A percentile compares a stretch with the other conserved stretches of the same genome.
phyloP scores from a whole-genome alignment of 2,797 vertebrate species.

The Enteromius trimaculatus region DNA sequence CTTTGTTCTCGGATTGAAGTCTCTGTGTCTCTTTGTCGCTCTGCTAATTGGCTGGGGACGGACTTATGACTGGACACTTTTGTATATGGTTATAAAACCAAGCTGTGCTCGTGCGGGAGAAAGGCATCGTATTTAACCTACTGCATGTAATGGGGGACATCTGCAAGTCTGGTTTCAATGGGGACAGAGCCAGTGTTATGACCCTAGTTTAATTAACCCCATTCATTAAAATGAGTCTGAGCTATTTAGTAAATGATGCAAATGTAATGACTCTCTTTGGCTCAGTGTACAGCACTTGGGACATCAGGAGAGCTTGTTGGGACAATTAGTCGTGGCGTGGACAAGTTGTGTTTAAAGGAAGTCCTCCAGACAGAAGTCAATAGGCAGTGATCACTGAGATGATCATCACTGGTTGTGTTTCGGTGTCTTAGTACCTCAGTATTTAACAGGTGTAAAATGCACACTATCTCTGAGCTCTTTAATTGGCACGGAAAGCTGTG shows the following conservation, averaged over 20 bases:
- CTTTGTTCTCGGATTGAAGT: constrained; percentile 39
- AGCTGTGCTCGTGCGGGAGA: constrained; percentile 36
- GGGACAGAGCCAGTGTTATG: constrained; percentile 63
- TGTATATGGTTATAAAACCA: constrained; percentile 44
- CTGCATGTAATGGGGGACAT: constrained; percentile 50
- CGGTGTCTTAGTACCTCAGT: constrained; percentile 43
- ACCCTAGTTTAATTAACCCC: constrained; percentile 57
- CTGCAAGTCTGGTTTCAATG: constrained; percentile 63
- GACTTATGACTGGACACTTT: constrained; percentile 45
- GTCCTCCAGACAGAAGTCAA: constrained; percentile 71
- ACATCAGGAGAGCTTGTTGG: constrained; percentile 17
- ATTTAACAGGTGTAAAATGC: background rate
- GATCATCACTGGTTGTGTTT: background rate
- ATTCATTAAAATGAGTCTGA: constrained; percentile 56
- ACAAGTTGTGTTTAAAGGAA: constrained; percentile 65
- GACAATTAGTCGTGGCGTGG: background rate
- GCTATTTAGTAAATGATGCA: constrained; percentile 60
- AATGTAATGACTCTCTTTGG: constrained; percentile 22
- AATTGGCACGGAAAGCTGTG: constrained; percentile 31
- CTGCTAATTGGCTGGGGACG: constrained; percentile 34
- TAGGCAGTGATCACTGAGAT: constrained; percentile 33
- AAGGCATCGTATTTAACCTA: constrained; percentile 47
- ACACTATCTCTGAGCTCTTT: constrained; percentile 1
- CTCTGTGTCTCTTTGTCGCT: constrained; percentile 25
- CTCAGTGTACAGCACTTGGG: constrained; percentile 23